Evolutionary conservation across 2,797 vertebrate genomes (phyloP).

Genomic region (Protosalanx chinensis): DNA sequence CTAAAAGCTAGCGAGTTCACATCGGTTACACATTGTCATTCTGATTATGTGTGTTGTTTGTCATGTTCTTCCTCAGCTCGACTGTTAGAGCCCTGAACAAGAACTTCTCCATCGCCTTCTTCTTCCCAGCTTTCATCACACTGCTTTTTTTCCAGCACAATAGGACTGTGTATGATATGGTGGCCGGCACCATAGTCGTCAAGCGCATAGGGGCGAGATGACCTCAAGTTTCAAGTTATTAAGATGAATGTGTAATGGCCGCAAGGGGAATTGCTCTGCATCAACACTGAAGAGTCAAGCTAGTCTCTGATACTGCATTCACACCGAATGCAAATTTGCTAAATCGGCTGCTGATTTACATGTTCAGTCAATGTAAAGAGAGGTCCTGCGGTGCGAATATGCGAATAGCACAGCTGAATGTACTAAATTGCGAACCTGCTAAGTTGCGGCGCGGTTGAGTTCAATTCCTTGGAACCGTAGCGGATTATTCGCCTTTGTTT

Average conservation of each 20-base stretch:
- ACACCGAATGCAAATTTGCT: too few relatives aligned
- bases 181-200: slow-evolving; percentile 97
- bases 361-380: too few relatives aligned
- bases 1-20: too few relatives aligned
- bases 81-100: slow-evolving; percentile 96
- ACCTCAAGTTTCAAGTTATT: slow-evolving; percentile 49
- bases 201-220: slow-evolving; percentile 89
- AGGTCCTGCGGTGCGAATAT: too few relatives aligned
- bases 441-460: too few relatives aligned
- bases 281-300: slow-evolving; percentile 9
- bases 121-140: slow-evolving; percentile 97
- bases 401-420: too few relatives aligned
- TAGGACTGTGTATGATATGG: slow-evolving; percentile 97
- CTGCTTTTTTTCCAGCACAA: slow-evolving; percentile 98
- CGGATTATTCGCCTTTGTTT: too few relatives aligned
- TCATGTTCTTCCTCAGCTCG: slow-evolving; percentile 74
- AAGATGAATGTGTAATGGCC: slow-evolving; percentile 27
- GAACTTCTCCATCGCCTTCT: slow-evolving; percentile 99
- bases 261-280: slow-evolving; percentile 14
- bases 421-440: too few relatives aligned
- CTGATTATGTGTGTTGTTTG: neutral
- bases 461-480: too few relatives aligned
- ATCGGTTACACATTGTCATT: neutral
- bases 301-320: neutral
- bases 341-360: too few relatives aligned